Conservation (phyloP, 1,140 invertebrate species). For the Muscidifurax raptorellus region DNA sequence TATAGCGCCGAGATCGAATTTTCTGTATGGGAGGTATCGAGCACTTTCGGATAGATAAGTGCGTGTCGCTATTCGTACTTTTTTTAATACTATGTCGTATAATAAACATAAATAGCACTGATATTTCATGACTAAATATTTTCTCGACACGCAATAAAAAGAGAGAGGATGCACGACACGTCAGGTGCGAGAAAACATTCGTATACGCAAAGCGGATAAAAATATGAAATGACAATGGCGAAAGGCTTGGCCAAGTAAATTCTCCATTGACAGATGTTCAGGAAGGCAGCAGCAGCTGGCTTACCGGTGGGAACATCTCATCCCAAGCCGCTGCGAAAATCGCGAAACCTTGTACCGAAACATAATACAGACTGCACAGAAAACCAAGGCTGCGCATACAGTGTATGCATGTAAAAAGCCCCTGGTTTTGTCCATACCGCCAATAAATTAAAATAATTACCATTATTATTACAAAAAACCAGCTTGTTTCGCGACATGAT, state of each 20-base stretch:
- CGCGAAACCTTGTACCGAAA: not conserved
- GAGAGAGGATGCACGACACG: too few species aligned
- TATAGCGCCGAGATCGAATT: too few species aligned
- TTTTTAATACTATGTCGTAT: too few species aligned
- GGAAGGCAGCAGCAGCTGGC: not conserved
- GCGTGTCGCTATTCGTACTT: too few species aligned
- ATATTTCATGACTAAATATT: too few species aligned
- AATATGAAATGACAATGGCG: not conserved
- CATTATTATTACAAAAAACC: not conserved
- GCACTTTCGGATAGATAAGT: too few species aligned
- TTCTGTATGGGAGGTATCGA: too few species aligned
- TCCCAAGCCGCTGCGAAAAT: not conserved
- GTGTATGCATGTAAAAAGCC: not conserved
- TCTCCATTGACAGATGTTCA: conserved; percentile 21
- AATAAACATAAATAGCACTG: too few species aligned
- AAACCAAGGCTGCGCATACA: not conserved
- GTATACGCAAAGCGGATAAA: not conserved
- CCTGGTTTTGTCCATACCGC: not conserved
- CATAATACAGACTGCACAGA: not conserved
- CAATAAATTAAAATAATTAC: conserved; percentile 12
- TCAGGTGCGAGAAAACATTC: too few species aligned
- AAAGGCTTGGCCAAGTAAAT: not conserved
- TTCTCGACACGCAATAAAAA: too few species aligned
- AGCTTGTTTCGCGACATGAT: not conserved
- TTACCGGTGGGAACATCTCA: conserved; percentile 19